Conservation (phyloP, 1,140 invertebrate species). For the Brachionus angularis region DNA sequence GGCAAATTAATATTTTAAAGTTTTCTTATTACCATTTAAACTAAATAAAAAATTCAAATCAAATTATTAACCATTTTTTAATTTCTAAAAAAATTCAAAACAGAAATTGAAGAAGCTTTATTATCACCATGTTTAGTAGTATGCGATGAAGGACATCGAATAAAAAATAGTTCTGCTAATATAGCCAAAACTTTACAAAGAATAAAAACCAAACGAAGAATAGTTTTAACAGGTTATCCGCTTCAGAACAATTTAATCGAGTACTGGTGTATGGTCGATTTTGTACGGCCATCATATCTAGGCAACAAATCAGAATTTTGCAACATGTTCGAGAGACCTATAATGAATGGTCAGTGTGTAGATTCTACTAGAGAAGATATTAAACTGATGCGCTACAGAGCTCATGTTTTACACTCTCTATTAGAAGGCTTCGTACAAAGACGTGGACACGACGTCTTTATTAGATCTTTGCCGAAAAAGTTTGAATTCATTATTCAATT, state of each 20-base stretch:
- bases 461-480: slow-evolving; percentile 17
- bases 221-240: slow-evolving; percentile 89
- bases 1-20: too few relatives aligned
- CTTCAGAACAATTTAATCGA: slow-evolving; percentile 82
- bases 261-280: slow-evolving; percentile 91
- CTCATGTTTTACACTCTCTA: slow-evolving; percentile 86
- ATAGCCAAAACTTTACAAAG: slow-evolving; percentile 73
- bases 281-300: slow-evolving; percentile 86
- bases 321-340: slow-evolving; percentile 66
- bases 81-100: background rate
- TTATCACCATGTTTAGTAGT: slow-evolving; percentile 82
- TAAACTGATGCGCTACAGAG: slow-evolving; percentile 83
- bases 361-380: slow-evolving; percentile 84
- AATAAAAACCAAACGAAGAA: slow-evolving; percentile 68
- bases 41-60: background rate
- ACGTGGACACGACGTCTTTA: slow-evolving; percentile 38
- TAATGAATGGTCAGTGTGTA: slow-evolving; percentile 87
- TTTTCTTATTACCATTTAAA: too few relatives aligned
- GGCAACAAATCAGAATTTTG: slow-evolving; percentile 84
- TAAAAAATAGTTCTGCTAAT: slow-evolving; percentile 87
- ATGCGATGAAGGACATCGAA: slow-evolving; percentile 86
- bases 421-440: slow-evolving; percentile 80
- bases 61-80: too few relatives aligned
- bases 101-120: slow-evolving; percentile 77
- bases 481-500: slow-evolving; percentile 31